Conservation (phyloP, 2,888 invertebrate species). For the Tetranychus piercei region DNA sequence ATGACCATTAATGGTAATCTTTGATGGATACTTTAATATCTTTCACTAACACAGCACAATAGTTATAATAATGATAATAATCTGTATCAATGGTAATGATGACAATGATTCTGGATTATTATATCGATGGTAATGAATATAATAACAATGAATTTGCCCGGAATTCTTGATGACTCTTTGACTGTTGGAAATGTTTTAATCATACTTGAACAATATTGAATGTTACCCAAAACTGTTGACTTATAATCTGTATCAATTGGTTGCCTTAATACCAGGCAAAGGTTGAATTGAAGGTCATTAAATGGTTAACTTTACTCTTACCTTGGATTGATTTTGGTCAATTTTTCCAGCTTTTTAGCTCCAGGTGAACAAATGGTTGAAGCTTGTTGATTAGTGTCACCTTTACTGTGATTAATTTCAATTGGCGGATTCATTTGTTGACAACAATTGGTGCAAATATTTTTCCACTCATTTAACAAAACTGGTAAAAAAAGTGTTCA, state of each 20-base stretch:
- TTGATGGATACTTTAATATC: too few relatives aligned
- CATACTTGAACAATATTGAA: too few relatives aligned
- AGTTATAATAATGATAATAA: too few relatives aligned
- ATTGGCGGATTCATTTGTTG: too few relatives aligned
- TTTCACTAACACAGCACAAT: too few relatives aligned
- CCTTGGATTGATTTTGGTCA: slow-evolving; percentile 1
- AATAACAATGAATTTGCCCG: too few relatives aligned
- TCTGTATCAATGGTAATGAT: too few relatives aligned
- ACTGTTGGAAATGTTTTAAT: too few relatives aligned
- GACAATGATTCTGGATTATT: too few relatives aligned
- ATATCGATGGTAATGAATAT: too few relatives aligned
- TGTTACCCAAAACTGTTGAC: neutral
- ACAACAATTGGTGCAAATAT: neutral
- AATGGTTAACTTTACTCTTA: neutral
- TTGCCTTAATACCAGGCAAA: neutral
- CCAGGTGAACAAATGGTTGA: neutral
- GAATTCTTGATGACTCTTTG: too few relatives aligned
- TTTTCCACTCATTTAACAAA: neutral
- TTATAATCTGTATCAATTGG: neutral
- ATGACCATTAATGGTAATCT: too few relatives aligned
- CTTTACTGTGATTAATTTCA: neutral
- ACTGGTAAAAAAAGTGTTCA: neutral
- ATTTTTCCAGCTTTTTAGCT: neutral
- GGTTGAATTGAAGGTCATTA: neutral
- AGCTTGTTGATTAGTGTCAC: neutral